phyloP scores from a whole-genome alignment of 2,113 vertebrate genomes.

The Vimba vimba region DNA sequence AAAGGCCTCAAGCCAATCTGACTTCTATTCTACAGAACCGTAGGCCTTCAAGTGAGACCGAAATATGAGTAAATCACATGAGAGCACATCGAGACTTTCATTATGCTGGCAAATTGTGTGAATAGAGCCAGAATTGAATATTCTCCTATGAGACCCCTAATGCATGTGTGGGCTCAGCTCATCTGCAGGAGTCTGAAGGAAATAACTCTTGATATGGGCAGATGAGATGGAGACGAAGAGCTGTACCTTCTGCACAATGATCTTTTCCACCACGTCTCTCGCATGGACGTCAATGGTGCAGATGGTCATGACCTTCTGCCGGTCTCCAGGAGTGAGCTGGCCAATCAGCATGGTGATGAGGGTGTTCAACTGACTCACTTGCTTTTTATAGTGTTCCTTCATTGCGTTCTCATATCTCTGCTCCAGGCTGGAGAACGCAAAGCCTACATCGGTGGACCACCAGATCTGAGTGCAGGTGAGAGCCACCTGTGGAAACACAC shows the following conservation, averaged over 20 bases:
- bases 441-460: constrained; percentile 92
- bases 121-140: neutral
- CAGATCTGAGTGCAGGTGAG: constrained; percentile 94
- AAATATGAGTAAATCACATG: constrained; percentile 7
- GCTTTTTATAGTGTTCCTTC: constrained; percentile 93
- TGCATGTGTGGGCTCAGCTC: neutral
- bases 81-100: neutral
- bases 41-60: neutral
- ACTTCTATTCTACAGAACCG: constrained; percentile 31
- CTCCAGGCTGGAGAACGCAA: constrained; percentile 89
- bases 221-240: neutral
- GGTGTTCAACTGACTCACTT: constrained; percentile 90
- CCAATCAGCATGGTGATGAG: constrained; percentile 92
- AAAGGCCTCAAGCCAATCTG: neutral
- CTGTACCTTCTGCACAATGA: constrained; percentile 89
- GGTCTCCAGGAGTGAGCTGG: constrained; percentile 86
- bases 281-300: constrained; percentile 97
- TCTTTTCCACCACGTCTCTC: constrained; percentile 92
- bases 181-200: neutral
- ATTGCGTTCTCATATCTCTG: constrained; percentile 91
- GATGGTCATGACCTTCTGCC: constrained; percentile 97
- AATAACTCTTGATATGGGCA: neutral
- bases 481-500: constrained; percentile 79
- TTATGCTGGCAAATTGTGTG: neutral
- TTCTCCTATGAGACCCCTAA: neutral